phyloP scores from a whole-genome alignment of 1,140 invertebrate species.

The Xylocopa sonorina region DNA sequence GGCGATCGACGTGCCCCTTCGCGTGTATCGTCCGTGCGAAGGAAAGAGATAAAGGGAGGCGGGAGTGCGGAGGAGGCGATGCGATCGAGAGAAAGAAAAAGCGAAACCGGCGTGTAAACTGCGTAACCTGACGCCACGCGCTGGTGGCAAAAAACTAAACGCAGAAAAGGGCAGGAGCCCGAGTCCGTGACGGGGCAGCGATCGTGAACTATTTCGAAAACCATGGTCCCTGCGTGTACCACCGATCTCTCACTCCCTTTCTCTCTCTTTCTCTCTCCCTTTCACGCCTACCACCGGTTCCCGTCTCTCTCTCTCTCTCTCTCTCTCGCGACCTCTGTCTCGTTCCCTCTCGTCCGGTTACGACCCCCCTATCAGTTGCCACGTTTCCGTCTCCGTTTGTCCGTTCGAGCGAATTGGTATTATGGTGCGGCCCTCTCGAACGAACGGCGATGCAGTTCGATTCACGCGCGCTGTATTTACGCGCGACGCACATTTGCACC shows the following conservation, averaged over 20 bases:
- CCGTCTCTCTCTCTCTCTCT: slow-evolving; percentile 3
- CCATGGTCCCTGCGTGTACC: slow-evolving; percentile 1
- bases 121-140: slow-evolving; percentile 66
- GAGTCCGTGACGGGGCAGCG: slow-evolving; percentile 9
- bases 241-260: neutral
- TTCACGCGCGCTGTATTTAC: slow-evolving; percentile 36
- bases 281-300: neutral
- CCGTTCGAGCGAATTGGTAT: slow-evolving; percentile 58
- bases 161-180: slow-evolving; percentile 52
- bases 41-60: slow-evolving; percentile 35
- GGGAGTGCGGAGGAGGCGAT: slow-evolving; percentile 17
- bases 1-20: slow-evolving; percentile 39
- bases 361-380: slow-evolving; percentile 19
- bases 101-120: slow-evolving; percentile 48
- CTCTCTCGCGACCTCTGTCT: neutral
- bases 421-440: slow-evolving; percentile 53
- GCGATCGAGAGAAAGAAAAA: slow-evolving; percentile 42
- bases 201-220: slow-evolving; percentile 64
- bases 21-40: slow-evolving; percentile 5
- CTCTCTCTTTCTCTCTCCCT: neutral
- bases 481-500: slow-evolving; percentile 33
- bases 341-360: slow-evolving; percentile 1
- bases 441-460: slow-evolving; percentile 34
- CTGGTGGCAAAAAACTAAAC: slow-evolving; percentile 70
- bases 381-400: slow-evolving; percentile 22